Conservation (phyloP, 2,113 vertebrate species). For the Entelurus aequoreus region DNA sequence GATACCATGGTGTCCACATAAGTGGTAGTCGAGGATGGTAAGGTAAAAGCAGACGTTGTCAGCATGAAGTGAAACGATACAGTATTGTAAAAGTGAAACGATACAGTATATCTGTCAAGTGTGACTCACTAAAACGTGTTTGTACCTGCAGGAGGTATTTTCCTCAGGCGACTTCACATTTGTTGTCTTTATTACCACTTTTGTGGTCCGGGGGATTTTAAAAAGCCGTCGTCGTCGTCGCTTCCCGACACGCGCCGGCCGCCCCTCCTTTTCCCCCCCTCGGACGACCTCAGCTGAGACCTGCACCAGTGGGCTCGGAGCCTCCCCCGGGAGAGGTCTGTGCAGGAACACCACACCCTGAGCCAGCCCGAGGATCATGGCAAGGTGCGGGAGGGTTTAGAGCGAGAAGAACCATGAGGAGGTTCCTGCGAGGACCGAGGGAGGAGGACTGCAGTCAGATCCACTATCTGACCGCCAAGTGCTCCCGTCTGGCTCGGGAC, state of each 20-base stretch:
- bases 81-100: too few species aligned
- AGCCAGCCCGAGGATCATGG: constrained; percentile 17
- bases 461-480: constrained; percentile 73
- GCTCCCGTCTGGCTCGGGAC: constrained; percentile 63
- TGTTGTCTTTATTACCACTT: too few species aligned
- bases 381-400: constrained; percentile 11
- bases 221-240: too few species aligned
- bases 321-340: not conserved
- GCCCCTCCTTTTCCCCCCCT: too few species aligned
- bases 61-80: too few species aligned
- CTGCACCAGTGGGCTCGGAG: not conserved
- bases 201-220: too few species aligned
- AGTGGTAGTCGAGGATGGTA: too few species aligned
- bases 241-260: too few species aligned
- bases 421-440: constrained; percentile 60
- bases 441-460: constrained; percentile 70
- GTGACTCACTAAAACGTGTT: not conserved
- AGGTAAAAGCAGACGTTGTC: too few species aligned
- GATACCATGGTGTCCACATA: too few species aligned
- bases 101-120: too few species aligned
- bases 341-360: not conserved
- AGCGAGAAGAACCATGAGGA: constrained; percentile 56
- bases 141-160: not conserved
- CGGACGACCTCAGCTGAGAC: not conserved
- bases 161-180: not conserved